A percentile compares a stretch with the other conserved stretches of the same genome.
Evolutionary conservation across 2,888 invertebrate genomes (phyloP).

Genomic region (Eupithecia pulchellata): DNA sequence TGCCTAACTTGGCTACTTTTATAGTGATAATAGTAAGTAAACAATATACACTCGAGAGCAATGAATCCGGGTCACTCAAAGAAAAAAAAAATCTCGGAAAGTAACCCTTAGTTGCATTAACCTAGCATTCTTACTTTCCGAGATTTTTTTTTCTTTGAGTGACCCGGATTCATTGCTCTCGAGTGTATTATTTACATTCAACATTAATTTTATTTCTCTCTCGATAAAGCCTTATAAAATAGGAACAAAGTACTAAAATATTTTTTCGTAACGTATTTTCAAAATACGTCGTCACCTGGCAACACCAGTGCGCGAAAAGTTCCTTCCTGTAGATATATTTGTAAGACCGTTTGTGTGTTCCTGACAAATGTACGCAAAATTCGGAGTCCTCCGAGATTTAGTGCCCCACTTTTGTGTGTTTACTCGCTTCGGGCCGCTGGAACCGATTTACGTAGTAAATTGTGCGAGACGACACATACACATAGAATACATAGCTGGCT

Average conservation of each 20-base stretch:
- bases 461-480: conserved; percentile 6
- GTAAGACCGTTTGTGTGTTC: conserved; percentile 31
- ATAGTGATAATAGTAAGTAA: no score
- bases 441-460: conserved; percentile 25
- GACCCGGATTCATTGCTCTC: no score
- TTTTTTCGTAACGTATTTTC: background rate
- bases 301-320: background rate
- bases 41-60: no score
- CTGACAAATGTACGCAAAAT: conserved; percentile 47
- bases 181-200: no score
- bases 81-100: no score
- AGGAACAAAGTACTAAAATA: background rate
- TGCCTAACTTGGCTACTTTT: no score
- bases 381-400: conserved; percentile 44
- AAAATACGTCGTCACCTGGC: background rate
- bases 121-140: no score
- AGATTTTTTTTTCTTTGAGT: no score
- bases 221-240: background rate
- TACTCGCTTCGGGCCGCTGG: conserved; percentile 35
- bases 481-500: background rate
- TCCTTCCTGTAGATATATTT: conserved; percentile 11
- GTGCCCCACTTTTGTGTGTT: conserved; percentile 41
- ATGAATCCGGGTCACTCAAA: no score
- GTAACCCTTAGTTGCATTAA: no score
- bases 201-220: background rate